phyloP scores from a whole-genome alignment of 2,888 invertebrate genomes.

The Leptothorax acervorum region DNA sequence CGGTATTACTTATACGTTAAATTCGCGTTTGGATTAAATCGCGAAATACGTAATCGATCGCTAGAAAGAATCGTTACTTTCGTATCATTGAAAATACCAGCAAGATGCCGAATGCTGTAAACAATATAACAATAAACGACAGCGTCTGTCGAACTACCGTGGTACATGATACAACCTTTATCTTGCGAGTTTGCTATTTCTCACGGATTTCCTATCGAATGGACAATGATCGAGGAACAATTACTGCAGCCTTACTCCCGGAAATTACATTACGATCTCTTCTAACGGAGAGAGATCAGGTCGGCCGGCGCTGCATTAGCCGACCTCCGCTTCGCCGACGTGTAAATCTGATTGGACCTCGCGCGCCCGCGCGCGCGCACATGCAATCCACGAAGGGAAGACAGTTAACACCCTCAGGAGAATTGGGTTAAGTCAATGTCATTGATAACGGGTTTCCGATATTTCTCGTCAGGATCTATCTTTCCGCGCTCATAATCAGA shows the following conservation, averaged over 20 bases:
- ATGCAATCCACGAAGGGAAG: constrained; percentile 63
- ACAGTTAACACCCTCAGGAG: constrained; percentile 64
- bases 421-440: constrained; percentile 76
- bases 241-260: constrained; percentile 59
- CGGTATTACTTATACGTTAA: neutral
- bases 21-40: no score
- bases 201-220: constrained; percentile 27
- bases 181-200: neutral
- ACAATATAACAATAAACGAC: neutral
- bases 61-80: neutral
- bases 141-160: neutral
- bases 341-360: constrained; percentile 69
- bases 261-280: constrained; percentile 70
- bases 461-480: constrained; percentile 66
- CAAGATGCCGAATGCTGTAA: neutral
- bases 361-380: constrained; percentile 30
- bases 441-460: constrained; percentile 67
- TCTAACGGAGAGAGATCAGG: constrained; percentile 52
- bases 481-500: constrained; percentile 23
- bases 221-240: constrained; percentile 61
- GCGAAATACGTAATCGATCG: no score
- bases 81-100: neutral
- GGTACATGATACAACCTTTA: constrained; percentile 16
- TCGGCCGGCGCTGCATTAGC: constrained; percentile 58
- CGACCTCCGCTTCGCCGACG: constrained; percentile 62